Evolutionary conservation across 1,140 invertebrate species (phyloP).

Genomic region (Lepidurus packardi): DNA sequence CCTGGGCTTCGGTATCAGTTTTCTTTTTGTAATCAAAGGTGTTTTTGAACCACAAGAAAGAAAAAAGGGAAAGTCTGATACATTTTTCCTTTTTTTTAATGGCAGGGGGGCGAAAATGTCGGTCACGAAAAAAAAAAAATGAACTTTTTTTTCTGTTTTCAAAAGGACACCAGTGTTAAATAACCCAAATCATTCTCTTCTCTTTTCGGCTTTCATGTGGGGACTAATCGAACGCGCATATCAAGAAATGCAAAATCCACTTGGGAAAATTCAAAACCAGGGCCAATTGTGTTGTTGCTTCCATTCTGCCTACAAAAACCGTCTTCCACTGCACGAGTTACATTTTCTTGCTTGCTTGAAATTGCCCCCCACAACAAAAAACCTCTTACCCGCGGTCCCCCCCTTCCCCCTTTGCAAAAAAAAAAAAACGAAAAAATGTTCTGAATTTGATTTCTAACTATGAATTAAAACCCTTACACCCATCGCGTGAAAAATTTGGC

Average conservation of each 20-base stretch:
- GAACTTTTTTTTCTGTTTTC: background rate
- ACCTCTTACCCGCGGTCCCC: background rate
- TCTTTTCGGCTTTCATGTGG: background rate
- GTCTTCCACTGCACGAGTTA: background rate
- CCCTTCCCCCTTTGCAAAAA: background rate
- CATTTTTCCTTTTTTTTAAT: background rate
- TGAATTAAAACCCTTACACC: conserved; percentile 22
- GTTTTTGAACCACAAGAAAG: background rate
- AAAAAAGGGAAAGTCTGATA: conserved; percentile 1
- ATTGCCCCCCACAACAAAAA: background rate
- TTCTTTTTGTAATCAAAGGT: background rate
- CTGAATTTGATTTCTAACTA: background rate
- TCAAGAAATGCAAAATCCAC: background rate
- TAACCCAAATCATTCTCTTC: background rate
- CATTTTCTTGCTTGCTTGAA: background rate
- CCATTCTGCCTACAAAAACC: background rate
- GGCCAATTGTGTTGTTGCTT: too few species aligned
- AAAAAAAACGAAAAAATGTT: background rate
- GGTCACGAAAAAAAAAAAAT: background rate
- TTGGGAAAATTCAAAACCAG: too few species aligned
- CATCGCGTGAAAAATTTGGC: conserved; percentile 21
- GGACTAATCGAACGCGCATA: background rate
- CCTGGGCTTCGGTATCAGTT: background rate
- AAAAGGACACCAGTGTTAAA: conserved; percentile 15
- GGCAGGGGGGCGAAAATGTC: background rate